Conservation (phyloP, 1,140 invertebrate genomes). For the Proales similis region DNA sequence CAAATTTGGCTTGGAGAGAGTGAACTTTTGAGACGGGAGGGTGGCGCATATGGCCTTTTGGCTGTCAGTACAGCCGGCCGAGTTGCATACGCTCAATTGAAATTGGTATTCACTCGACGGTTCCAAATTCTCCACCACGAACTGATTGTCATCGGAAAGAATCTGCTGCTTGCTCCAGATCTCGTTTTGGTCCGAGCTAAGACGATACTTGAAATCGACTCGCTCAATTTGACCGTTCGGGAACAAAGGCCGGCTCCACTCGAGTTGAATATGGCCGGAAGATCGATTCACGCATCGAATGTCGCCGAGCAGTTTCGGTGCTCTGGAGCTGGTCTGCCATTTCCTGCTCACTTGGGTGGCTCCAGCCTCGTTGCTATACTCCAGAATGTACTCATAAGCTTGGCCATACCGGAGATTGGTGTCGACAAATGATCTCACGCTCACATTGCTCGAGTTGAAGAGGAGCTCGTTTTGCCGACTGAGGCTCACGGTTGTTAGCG, state of each 20-base stretch:
- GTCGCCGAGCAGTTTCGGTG: neutral
- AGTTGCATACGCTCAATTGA: neutral
- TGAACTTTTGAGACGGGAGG: neutral
- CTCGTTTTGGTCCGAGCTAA: neutral
- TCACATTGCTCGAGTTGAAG: neutral
- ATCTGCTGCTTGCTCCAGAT: neutral
- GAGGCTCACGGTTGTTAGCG: neutral
- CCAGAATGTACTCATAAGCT: neutral
- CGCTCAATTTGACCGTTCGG: neutral
- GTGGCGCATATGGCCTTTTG: neutral
- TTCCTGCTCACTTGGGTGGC: neutral
- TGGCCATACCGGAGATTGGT: neutral
- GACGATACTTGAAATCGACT: neutral
- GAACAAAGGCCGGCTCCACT: neutral
- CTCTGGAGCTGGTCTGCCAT: neutral
- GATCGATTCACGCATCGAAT: neutral
- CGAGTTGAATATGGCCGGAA: neutral
- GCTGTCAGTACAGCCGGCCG: conserved; percentile 2
- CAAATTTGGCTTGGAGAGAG: neutral
- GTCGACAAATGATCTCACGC: neutral
- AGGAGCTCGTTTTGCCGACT: neutral
- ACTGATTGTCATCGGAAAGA: neutral
- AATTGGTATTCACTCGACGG: conserved; percentile 13
- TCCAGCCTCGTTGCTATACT: neutral
- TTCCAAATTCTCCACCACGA: neutral